A percentile compares a stretch with the other conserved stretches of the same genome.
phyloP scores from a whole-genome alignment of 2,113 vertebrate genomes.

The Cranoglanis bouderius region DNA sequence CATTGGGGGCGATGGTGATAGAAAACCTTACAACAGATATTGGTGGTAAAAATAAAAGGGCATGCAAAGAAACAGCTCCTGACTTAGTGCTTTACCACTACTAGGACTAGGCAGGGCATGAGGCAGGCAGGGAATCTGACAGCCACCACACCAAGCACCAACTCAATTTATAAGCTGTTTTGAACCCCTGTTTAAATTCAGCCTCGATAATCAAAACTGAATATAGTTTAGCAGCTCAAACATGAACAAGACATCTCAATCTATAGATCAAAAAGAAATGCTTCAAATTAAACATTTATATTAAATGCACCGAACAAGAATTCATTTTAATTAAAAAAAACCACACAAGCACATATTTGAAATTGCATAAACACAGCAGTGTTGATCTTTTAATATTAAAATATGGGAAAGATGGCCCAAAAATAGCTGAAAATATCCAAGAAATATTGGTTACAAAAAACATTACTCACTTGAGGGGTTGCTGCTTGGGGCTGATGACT shows the following conservation, averaged over 20 bases:
- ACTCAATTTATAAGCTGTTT: slow-evolving; percentile 60
- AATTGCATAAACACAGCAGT: not conserved
- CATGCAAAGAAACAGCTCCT: not conserved
- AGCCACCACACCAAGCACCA: slow-evolving; percentile 51
- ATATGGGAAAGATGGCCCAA: not conserved
- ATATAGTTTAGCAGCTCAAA: not conserved
- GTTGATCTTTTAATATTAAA: not conserved
- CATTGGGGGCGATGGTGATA: too few species aligned
- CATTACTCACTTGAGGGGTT: slow-evolving; percentile 86
- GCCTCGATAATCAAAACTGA: not conserved
- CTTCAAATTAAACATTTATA: not conserved
- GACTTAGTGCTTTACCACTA: not conserved
- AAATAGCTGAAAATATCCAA: not conserved
- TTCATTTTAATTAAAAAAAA: not conserved
- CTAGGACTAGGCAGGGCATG: slow-evolving; percentile 20
- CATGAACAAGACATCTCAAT: not conserved
- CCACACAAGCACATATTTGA: not conserved
- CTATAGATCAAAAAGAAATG: not conserved
- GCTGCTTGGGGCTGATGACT: slow-evolving; percentile 81
- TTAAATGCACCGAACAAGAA: not conserved
- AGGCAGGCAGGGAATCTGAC: slow-evolving; percentile 50
- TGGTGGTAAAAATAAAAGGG: not conserved
- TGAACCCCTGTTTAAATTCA: slow-evolving; percentile 40
- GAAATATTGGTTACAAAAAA: not conserved
- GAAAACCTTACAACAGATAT: not conserved